Evolutionary conservation across 2,113 vertebrate genomes (phyloP), one percentile per base, ranked within the genome.

Genomic region (Daboia siamensis): DNA sequence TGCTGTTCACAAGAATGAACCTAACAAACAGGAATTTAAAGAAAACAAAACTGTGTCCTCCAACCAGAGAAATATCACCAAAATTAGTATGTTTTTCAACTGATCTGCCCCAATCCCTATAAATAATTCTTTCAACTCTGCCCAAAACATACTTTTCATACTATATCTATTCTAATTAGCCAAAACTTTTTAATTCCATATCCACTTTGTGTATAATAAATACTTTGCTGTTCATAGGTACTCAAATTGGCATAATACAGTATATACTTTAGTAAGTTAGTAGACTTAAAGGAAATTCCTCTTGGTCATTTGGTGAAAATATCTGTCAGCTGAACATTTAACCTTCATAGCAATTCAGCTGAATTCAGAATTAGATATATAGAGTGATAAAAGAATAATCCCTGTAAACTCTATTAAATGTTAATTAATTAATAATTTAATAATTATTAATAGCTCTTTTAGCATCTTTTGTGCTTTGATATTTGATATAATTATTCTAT

Each of bases 401-500:
- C 74, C 17, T 80, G 7, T 44, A 80, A 44, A 20, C 1, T 39
- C 20, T 93, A 92, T 93, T n/a, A 92, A 52, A 44, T 94, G 93
- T 94, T 64, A 91, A 48, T 57, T 80, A 96, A 91, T 86, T 48
- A 88, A 80, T 21, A 39, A 33, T 69, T 69, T 69, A 80, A 80
- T 44, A 74, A 33, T 74, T 20, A 69, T 59, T 24, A 59, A n/a
- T 69, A 93, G 5, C 20, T 93, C 93, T 92, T 64, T 86, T n/a
- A 74, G 33, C 39, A 39, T 69, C 90, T 94, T 95, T 94, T 92
- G 26, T 86, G 92, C 85, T 91, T 64, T 91, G 44, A 91, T 88
- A 24, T 94, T 86, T 93, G 59, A 93, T 95, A 94, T 86, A 86
- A 93, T 59, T 86, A 92, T 95, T 86, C 87, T 93, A 20, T 90